Base-by-base conservation (phyloP, 1,140 invertebrate genomes). In the Leptinotarsa defecta region DNA sequence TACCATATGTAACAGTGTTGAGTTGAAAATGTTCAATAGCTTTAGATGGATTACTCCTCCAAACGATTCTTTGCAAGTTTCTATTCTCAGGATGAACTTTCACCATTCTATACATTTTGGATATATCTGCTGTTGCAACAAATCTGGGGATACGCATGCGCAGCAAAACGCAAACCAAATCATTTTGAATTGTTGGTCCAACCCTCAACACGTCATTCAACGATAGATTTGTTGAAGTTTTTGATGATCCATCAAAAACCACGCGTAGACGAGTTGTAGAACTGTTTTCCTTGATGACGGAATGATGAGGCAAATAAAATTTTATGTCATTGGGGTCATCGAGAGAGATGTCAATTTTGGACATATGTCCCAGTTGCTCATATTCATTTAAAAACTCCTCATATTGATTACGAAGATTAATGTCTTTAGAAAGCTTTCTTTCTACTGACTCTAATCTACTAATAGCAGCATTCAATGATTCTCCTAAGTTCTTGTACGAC, bases 341-440 rank as follows among this genome's bases (percentile, higher is more conserved):
- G 13, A 27, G 24, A n/a, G 64, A 67, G n/a, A 15, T 15, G 24
- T 67, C 24, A 19, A 83, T 65, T 62, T 67, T 13, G n/a, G 79
- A 75, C 81, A 85, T 84, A 65, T 86, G 84, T 11, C 79, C 79
- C 24, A 84, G 75, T 13, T 73, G 20, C 65, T 80, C 57, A 74
- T 85, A 86, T 69, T 84, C 83, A 24, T 76, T 62, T 68, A 86
- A 78, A 62, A 86, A 84, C 8, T 79, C 52, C 4, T 71, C 27
- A 57, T 84, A 79, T 72, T 74, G 48, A 8, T 5, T 22, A 64
- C 71, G 68, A 5, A 78, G 62, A 20, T 48, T 24, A 4, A 13
- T n/a, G 62, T 77, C 57, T 17, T n/a, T 22, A 43, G 64, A 6
- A 13, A 76, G 15, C 48, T 74, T 78, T 61, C 67, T 65, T 74